Base-by-base conservation (phyloP, 2,888 invertebrate genomes). In the Oligia latruncula region DNA sequence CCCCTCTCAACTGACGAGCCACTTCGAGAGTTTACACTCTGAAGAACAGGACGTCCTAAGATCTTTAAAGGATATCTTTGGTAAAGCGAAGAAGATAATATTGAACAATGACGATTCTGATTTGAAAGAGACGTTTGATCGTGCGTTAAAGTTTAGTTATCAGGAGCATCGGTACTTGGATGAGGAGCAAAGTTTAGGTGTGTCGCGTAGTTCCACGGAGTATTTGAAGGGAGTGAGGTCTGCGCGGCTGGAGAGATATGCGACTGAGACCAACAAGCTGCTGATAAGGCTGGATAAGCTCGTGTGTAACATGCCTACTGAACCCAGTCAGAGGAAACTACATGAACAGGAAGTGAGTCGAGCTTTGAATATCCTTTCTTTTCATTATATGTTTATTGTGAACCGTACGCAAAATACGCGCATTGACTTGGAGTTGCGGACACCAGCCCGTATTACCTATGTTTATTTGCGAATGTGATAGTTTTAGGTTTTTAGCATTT, bases 181-280 rank as follows among this genome's bases (percentile, higher is more conserved):
- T 66, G 97, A 97, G 84, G 96, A 95, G 74, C 96, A 98, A 94
- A 97, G 98, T 77, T 93, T 98, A 85, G 98, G 99, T 86, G 95
- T 96, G 67, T 97, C 95, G 5, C 97, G 97, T 71, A 97, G 97
- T 82, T 98, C 98, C 88, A 98, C 98, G 11, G 98, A 98, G 71
- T 98, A 98, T 92, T 99, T 99, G 93, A 98, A 98, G 92, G 97
- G 97, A 23, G 97, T 98, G 35, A 94, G 98, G 86, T 97, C 97
- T 1, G 96, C 96, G 0, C 93, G 97, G 75, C 96, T 99, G 81
- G 99, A 99, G 95, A 98, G 99, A 90, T 98, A 98, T 93, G 98
- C 99, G 0, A 98, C 98, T 17, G 99, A 99, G 96, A 99, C 99
- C 2, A 99, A 99, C 94, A 99, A 99, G 95, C 96, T 99, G 78